Conservation (phyloP, 2,888 invertebrate genomes). For the Lacanobia oleracea region DNA sequence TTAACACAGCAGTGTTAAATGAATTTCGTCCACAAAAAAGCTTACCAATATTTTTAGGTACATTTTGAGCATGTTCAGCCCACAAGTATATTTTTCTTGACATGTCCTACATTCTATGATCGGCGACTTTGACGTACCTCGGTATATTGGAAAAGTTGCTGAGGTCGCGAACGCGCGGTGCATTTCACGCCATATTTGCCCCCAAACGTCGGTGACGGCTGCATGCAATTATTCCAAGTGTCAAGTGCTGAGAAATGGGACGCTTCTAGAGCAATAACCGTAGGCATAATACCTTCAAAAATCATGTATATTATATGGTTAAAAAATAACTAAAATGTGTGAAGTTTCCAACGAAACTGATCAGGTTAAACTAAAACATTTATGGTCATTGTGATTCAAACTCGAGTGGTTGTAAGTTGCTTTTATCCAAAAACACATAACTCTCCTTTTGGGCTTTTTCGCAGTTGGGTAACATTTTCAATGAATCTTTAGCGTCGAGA, state of each 20-base stretch:
- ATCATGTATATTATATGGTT: too few species aligned
- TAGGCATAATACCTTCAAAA: neutral
- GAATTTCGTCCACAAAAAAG: too few species aligned
- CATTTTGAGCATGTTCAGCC: constrained; percentile 12
- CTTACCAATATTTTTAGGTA: neutral
- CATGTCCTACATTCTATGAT: constrained; percentile 37
- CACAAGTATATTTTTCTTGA: neutral
- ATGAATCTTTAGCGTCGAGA: too few species aligned
- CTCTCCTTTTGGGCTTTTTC: too few species aligned
- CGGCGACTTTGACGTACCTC: constrained; percentile 49
- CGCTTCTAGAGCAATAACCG: neutral
- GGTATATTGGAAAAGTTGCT: constrained; percentile 70
- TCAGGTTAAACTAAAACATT: too few species aligned
- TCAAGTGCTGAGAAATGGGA: constrained; percentile 25
- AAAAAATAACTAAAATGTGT: too few species aligned
- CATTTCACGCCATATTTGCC: constrained; percentile 68
- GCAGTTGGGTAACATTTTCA: too few species aligned
- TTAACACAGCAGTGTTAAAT: too few species aligned
- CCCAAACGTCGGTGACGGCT: constrained; percentile 45
- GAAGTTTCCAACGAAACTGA: too few species aligned
- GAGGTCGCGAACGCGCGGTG: constrained; percentile 64
- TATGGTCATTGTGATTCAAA: too few species aligned
- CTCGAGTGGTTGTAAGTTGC: too few species aligned
- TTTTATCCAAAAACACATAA: too few species aligned
- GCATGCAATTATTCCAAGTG: constrained; percentile 63